Conservation (phyloP, 2,797 vertebrate genomes). For the Microctenopoma steveboyesi region DNA sequence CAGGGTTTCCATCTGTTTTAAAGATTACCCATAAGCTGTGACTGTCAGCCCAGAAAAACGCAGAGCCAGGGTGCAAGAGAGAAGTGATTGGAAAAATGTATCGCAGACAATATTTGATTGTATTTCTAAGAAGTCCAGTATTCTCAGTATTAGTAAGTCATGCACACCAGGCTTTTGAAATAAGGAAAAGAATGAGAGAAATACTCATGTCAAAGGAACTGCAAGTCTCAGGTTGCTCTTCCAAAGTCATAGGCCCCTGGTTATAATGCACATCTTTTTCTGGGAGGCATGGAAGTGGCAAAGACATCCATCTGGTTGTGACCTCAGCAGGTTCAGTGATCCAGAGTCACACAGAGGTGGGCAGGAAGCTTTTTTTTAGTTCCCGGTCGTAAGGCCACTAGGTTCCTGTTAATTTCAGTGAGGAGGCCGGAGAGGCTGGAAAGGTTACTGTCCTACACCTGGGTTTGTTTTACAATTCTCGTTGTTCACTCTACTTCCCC, state of each 20-base stretch:
- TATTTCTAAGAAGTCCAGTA: conserved; percentile 43
- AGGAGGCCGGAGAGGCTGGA: conserved; percentile 5
- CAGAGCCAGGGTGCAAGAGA: conserved; percentile 44
- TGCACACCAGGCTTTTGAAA: conserved; percentile 25
- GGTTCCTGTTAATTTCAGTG: background rate
- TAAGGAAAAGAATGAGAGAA: conserved; percentile 40
- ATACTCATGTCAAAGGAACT: conserved; percentile 48
- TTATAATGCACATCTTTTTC: conserved; percentile 63
- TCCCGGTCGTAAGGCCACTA: conserved; percentile 6
- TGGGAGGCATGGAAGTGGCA: conserved; percentile 40
- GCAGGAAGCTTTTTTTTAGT: conserved; percentile 25
- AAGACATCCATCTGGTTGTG: conserved; percentile 47
- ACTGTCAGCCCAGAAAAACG: conserved; percentile 62
- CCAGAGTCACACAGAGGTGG: conserved; percentile 15
- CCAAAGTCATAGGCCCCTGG: conserved; percentile 53
- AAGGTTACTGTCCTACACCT: conserved; percentile 49
- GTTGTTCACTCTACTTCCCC: conserved; percentile 54
- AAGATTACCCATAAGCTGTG: conserved; percentile 73
- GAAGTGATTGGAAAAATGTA: conserved; percentile 72
- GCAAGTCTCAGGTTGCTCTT: conserved; percentile 73
- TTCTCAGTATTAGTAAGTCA: conserved; percentile 29
- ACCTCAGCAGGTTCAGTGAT: conserved; percentile 43
- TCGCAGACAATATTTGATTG: conserved; percentile 1
- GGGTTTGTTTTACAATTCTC: conserved; percentile 65
- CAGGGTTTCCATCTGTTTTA: conserved; percentile 81